Evolutionary conservation across 2,113 vertebrate genomes (phyloP).

Genomic region (Steatornis caripensis): DNA sequence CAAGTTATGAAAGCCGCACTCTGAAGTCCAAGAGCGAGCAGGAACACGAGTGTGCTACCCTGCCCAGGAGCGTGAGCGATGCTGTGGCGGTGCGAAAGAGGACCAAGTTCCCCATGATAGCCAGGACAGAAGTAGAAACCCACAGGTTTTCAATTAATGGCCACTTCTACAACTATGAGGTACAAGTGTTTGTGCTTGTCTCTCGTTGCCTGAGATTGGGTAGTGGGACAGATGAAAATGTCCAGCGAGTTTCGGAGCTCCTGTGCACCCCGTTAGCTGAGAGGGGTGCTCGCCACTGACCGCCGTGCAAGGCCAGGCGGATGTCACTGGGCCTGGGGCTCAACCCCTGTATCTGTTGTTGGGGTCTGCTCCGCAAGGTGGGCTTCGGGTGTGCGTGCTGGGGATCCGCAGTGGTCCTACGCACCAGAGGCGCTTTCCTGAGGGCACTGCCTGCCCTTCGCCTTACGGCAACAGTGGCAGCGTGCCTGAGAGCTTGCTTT

Average conservation of each 20-base stretch:
- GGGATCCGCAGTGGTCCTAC: accelerated
- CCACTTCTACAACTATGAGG: slow-evolving; percentile 93
- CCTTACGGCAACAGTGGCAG: too few relatives aligned
- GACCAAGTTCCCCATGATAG: slow-evolving; percentile 35
- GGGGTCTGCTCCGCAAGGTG: background rate
- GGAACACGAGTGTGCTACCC: slow-evolving; percentile 66
- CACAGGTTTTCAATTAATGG: slow-evolving; percentile 92
- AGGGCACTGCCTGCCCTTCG: accelerated
- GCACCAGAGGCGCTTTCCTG: background rate
- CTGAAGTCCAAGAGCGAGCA: slow-evolving; percentile 58
- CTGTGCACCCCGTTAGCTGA: background rate
- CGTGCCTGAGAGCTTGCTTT: background rate
- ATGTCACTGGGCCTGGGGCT: background rate
- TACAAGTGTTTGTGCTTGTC: background rate
- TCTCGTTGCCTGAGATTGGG: background rate
- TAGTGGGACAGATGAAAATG: background rate
- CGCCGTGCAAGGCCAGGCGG: accelerated
- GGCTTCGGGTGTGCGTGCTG: background rate
- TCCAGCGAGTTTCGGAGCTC: background rate
- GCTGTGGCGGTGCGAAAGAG: slow-evolving; percentile 75
- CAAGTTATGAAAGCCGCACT: slow-evolving; percentile 68
- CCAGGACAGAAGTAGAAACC: slow-evolving; percentile 68
- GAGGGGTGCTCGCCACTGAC: too few relatives aligned
- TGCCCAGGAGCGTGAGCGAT: slow-evolving; percentile 75
- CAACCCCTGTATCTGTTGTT: background rate